These are phyloP conservation scores for Epizoanthus ramosus DNA, from an alignment of 92 coral and sea anemone species.

Conservation along the genomic window DNA sequence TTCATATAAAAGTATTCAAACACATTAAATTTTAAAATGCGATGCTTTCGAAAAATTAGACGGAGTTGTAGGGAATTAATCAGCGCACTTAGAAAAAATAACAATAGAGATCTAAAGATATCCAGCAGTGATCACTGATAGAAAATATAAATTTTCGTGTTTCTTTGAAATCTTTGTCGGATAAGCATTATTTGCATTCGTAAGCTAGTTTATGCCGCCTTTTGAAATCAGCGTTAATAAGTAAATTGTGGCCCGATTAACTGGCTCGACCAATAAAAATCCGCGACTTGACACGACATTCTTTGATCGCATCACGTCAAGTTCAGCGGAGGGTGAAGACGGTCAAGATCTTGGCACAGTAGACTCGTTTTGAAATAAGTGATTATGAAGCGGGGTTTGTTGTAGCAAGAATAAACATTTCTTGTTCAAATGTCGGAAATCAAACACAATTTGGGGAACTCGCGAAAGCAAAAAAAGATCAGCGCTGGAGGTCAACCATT, in stretches of 20 bases:
- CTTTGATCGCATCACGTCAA: constrained; percentile 38
- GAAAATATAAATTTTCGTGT: background rate
- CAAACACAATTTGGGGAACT: constrained; percentile 65
- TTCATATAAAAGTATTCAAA: too few relatives aligned
- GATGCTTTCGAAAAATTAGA: too few relatives aligned
- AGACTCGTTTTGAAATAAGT: background rate
- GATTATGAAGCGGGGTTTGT: constrained; percentile 16
- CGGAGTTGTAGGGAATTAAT: background rate
- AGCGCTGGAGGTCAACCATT: constrained; percentile 87
- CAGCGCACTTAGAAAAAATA: background rate
- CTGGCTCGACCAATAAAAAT: constrained; percentile 28
- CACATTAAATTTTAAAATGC: too few relatives aligned
- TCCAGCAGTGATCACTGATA: background rate
- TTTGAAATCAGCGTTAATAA: constrained; percentile 26
- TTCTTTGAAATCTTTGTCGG: background rate
- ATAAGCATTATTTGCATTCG: constrained; percentile 11
- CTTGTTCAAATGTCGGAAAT: constrained; percentile 64
- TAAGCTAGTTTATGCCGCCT: background rate
- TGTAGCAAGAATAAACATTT: constrained; percentile 35
- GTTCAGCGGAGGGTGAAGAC: constrained; percentile 29
- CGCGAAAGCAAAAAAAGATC: constrained; percentile 72
- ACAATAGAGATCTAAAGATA: background rate
- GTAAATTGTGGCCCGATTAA: constrained; percentile 18
- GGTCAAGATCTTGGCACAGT: constrained; percentile 28
- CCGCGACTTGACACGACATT: background rate